phyloP scores from a whole-genome alignment of 2,888 invertebrate genomes.

The Oxytorus armatus region DNA sequence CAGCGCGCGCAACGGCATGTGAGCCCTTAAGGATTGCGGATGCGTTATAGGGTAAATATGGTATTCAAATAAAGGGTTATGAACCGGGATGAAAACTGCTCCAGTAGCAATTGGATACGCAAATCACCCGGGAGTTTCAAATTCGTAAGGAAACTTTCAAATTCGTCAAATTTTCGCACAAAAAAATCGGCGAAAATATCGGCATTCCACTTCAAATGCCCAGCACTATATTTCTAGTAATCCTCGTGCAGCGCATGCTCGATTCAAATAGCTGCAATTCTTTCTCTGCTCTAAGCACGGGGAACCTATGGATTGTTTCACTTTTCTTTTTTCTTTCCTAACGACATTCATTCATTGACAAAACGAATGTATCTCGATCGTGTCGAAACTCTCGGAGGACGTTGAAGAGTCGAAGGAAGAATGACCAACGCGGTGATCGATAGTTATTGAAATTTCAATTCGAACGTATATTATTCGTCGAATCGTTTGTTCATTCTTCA shows the following conservation, averaged over 20 bases:
- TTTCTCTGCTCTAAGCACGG: not conserved
- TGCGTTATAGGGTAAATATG: no score
- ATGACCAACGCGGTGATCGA: not conserved
- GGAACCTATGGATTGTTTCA: not conserved
- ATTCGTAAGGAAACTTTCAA: no score
- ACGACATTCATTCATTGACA: constrained; percentile 4
- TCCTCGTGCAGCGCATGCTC: constrained; percentile 6
- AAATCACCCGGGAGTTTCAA: no score
- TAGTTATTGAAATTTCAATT: not conserved
- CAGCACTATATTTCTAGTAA: constrained; percentile 66
- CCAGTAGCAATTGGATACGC: no score
- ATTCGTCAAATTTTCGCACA: no score
- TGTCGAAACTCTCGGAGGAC: not conserved
- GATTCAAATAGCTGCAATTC: constrained; percentile 29
- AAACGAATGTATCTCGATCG: not conserved
- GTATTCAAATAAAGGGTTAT: no score
- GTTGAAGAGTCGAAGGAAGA: not conserved
- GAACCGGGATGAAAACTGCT: no score
- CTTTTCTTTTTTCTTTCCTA: not conserved
- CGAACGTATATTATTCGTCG: not conserved
- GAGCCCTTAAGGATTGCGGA: no score
- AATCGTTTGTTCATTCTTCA: not conserved
- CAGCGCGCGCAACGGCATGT: no score
- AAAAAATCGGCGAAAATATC: no score
- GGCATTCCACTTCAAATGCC: no score